Conservation (phyloP, 2,888 invertebrate species). For the Drepana falcataria region DNA sequence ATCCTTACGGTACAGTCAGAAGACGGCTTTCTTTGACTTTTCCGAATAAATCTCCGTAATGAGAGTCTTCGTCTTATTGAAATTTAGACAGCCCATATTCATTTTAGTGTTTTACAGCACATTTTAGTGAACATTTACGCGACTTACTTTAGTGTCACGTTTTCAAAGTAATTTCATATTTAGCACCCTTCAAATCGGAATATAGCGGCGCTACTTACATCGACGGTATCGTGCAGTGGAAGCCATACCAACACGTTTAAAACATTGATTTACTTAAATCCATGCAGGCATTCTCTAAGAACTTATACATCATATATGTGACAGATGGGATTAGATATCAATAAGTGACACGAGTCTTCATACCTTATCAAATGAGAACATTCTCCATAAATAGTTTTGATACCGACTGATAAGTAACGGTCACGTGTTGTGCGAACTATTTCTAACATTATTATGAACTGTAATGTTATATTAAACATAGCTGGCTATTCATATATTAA, state of each 20-base stretch:
- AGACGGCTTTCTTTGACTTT: background rate
- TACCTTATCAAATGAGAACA: background rate
- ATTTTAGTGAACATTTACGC: too few species aligned
- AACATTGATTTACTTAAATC: background rate
- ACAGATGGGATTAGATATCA: background rate
- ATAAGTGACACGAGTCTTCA: background rate
- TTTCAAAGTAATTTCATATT: too few species aligned
- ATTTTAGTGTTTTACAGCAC: too few species aligned
- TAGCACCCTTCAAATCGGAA: too few species aligned
- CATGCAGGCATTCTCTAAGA: too few species aligned
- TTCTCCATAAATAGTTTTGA: background rate
- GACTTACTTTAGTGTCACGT: too few species aligned
- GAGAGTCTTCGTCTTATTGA: too few species aligned
- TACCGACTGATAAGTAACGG: background rate
- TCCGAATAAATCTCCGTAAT: too few species aligned
- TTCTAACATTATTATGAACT: background rate
- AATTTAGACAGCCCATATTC: too few species aligned
- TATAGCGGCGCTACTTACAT: too few species aligned
- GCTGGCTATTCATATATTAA: background rate
- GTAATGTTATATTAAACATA: background rate
- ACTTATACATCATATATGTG: background rate
- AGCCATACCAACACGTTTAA: background rate
- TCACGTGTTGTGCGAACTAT: background rate
- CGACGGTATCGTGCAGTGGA: too few species aligned
- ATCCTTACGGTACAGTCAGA: background rate